Evolutionary conservation across 2,797 vertebrate genomes (phyloP), one percentile per base, ranked within the genome.

Genomic region (Amniataba percoides): DNA sequence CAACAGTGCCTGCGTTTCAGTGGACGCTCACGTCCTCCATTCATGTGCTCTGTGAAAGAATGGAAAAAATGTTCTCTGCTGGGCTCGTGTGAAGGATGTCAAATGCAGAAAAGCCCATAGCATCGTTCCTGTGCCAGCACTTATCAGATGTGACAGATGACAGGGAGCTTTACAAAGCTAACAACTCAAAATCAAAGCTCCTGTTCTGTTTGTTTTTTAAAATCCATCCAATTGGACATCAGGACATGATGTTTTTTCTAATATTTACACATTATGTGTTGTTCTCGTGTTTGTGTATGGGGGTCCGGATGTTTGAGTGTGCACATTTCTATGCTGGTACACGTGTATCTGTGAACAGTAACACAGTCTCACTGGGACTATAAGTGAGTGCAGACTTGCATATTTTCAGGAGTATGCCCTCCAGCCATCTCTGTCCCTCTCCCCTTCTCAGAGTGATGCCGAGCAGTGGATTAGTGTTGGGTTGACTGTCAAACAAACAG

Each of bases 401-500:
- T 80, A 75, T 84, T 91, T 87, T 87, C 59, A 60, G 23, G 49
- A 82, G 64, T 58, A 52, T 19, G 7, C 65, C 87, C 82, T 86
- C 65, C 36, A 84, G 80, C 75, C 61, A 49, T 82, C 81, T 57
- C 53, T 55, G 53, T 71, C 74, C 56, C 40, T 75, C 57, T 68
- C 55, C 56, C 68, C 68, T 34, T 78, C 27, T 51, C 74, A 73
- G 74, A 79, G 80, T 53, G 73, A 86, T 78, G 78, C 74, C 72
- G 81, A 86, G 85, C 72, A 86, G 83, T 90, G 92, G 90, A 92
- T 94, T 91, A 93, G 88, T 74, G 74, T 77, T 79, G 62, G 81
- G 60, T 84, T 85, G 87, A 83, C 88, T 91, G 87, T 90, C 88
- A 87, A 87, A 91, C 83, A 91, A 88, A 90, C 77, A 87, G 79